Evolutionary conservation across 1,140 invertebrate genomes (phyloP), one percentile per base, ranked within the genome.

Genomic region (Dufourea novaeangliae): DNA sequence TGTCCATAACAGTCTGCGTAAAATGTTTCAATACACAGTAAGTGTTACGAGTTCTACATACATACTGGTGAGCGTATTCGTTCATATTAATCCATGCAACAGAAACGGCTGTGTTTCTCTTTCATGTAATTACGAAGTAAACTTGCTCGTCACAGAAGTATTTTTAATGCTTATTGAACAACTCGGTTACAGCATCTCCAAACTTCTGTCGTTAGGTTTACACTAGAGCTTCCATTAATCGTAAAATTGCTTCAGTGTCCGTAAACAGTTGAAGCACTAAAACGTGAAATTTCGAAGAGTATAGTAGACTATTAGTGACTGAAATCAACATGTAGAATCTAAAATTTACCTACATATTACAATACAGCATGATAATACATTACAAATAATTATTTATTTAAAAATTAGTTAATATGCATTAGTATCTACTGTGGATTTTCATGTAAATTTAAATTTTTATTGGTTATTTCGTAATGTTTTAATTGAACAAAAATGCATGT

Each of bases 241-340:
- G 27, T 70, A 70, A 57, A 57, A 70, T 52, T 52, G 29, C 29
- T 52, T 50, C 12, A 7, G n/a, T 7, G 29, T 22, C 29, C n/a
- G 11, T 29, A 52, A 52, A 34, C 63, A 1, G 10, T 0, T 1
- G 4, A 4, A n/a, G 20, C 54, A 57, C 54, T 32, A 8, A 57
- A 57, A 57, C 54, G 29, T 57, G 54, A 17, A 57, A 57, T 20
- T 59, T 44, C 67, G 22, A 20, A 1, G 2, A 7, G 4, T 14
- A 29, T 11, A 6, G 1, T 22, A 57, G 11, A 41, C 20, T 25
- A 5, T 57, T 20, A 22, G 20, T 70, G 14, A 3, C 37, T 4
- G 2, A 27, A 14, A 32, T n/a, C 54, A 32, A n/a, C 32, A 68
- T 6, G 50, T 12, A 54, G 14, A 17, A 57, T 44, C 11, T 14